Conservation (phyloP, 2,797 vertebrate genomes). For the Delichon dasypus region DNA sequence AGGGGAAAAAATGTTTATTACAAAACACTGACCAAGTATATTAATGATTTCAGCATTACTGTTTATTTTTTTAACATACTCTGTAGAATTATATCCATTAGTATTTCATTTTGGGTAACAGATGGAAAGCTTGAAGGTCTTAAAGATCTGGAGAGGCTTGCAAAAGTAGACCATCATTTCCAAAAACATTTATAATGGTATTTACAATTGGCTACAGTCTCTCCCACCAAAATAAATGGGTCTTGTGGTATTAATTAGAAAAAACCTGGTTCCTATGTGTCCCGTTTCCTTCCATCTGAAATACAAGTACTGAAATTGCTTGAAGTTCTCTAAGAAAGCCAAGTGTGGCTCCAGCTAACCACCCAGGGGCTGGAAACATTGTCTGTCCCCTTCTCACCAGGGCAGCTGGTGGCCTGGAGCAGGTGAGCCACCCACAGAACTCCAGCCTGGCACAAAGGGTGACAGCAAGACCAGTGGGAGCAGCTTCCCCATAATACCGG, state of each 20-base stretch:
- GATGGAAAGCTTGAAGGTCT: not conserved
- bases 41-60: not conserved
- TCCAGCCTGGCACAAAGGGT: not conserved
- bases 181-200: not conserved
- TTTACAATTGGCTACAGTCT: not conserved
- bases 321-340: not conserved
- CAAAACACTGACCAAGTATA: not conserved
- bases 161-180: not conserved
- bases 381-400: not conserved
- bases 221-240: not conserved
- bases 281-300: not conserved
- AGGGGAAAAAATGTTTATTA: not conserved
- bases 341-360: not conserved
- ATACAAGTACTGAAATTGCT: not conserved
- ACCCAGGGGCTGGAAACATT: not conserved
- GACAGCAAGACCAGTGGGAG: not conserved
- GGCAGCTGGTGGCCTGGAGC: not conserved
- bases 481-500: accelerated
- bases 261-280: not conserved
- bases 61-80: not conserved
- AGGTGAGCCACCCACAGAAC: not conserved
- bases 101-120: not conserved
- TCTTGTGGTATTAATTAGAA: not conserved
- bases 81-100: not conserved
- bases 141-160: not conserved